Conservation (phyloP, 1,140 invertebrate species). For the Drosophila baimaii region DNA sequence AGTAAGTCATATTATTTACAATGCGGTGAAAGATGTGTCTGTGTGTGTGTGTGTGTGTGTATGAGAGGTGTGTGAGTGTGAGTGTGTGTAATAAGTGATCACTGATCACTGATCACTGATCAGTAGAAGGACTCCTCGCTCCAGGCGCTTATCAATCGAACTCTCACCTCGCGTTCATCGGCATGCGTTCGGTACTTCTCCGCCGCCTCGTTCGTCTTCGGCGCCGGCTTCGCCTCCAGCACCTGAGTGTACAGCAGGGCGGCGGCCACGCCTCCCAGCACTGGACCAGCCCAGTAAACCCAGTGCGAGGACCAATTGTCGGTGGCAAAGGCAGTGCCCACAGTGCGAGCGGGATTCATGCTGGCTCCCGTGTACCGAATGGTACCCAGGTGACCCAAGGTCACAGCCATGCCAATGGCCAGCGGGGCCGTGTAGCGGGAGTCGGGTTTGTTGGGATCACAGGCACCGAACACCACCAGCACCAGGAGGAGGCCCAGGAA, state of each 20-base stretch:
- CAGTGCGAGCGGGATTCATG: constrained; percentile 95
- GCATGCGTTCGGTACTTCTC: constrained; percentile 83
- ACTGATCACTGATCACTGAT: constrained; percentile 32
- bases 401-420: constrained; percentile 95
- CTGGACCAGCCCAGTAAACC: constrained; percentile 95
- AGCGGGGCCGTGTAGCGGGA: constrained; percentile 93
- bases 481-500: constrained; percentile 95
- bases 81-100: constrained; percentile 28
- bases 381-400: constrained; percentile 93
- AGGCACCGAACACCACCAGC: constrained; percentile 94
- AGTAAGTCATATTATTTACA: constrained; percentile 25
- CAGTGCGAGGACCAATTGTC: constrained; percentile 91
- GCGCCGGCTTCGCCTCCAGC: constrained; percentile 84
- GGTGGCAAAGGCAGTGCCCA: constrained; percentile 93
- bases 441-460: constrained; percentile 88
- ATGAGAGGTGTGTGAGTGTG: constrained; percentile 29
- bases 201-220: constrained; percentile 62
- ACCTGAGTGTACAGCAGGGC: constrained; percentile 89
- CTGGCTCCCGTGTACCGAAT: constrained; percentile 93
- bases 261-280: constrained; percentile 91
- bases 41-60: constrained; percentile 27
- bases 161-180: constrained; percentile 84
- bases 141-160: constrained; percentile 69
- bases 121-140: constrained; percentile 77
- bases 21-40: constrained; percentile 23